phyloP scores from a whole-genome alignment of 1,140 invertebrate species.

The Colletes gigas region DNA sequence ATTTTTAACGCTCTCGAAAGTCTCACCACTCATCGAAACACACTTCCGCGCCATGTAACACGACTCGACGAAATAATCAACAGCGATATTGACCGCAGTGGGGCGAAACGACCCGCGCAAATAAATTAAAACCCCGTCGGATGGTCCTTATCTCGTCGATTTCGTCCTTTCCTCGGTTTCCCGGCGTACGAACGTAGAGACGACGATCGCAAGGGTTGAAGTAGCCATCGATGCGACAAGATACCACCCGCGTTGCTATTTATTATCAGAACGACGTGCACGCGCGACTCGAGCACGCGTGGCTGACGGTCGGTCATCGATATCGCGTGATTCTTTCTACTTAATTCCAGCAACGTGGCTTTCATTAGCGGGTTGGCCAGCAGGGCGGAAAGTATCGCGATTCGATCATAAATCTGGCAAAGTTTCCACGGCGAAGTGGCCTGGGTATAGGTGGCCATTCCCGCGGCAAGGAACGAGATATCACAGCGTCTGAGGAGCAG shows the following conservation, averaged over 20 bases:
- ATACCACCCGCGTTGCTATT: not conserved
- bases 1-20: too few relatives aligned
- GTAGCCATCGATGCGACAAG: not conserved
- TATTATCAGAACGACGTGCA: not conserved
- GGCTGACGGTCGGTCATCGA: not conserved
- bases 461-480: not conserved
- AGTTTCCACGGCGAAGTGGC: not conserved
- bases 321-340: slow-evolving; percentile 26
- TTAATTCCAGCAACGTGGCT: slow-evolving; percentile 21
- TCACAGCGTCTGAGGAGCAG: not conserved
- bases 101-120: not conserved
- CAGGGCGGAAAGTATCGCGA: slow-evolving; percentile 29
- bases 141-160: not conserved
- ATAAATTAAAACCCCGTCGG: not conserved
- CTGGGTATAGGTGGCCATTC: not conserved
- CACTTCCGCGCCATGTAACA: too few relatives aligned
- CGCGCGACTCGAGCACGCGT: not conserved
- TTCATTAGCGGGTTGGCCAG: slow-evolving; percentile 19
- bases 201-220: not conserved
- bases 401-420: slow-evolving; percentile 21
- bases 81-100: too few relatives aligned
- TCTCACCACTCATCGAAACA: too few relatives aligned
- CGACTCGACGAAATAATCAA: too few relatives aligned
- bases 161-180: not conserved
- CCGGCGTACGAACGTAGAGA: not conserved